phyloP scores from a whole-genome alignment of 1,140 invertebrate species.

The Drosophila parvula region DNA sequence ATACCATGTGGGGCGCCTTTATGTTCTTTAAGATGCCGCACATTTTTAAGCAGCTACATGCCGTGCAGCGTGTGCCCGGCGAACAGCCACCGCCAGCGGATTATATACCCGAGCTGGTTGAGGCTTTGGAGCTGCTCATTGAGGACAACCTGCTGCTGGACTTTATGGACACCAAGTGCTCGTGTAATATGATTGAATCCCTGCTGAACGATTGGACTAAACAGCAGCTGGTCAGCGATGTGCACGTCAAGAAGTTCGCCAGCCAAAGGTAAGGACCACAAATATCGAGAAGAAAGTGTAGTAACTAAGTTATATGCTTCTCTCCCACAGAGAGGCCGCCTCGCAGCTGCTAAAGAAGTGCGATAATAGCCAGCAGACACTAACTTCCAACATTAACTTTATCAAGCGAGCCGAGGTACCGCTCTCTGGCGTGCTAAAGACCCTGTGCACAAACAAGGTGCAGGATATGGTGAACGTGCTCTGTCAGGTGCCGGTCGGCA shows the following conservation, averaged over 20 bases:
- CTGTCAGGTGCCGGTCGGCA: slow-evolving; percentile 86
- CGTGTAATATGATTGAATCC: slow-evolving; percentile 93
- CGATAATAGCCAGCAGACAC: slow-evolving; percentile 87
- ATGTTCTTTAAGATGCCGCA: slow-evolving; percentile 95
- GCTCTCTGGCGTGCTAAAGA: slow-evolving; percentile 93
- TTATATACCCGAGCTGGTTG: slow-evolving; percentile 90
- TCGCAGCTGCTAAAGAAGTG: slow-evolving; percentile 86
- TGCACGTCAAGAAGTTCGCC: slow-evolving; percentile 89
- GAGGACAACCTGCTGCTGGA: slow-evolving; percentile 93
- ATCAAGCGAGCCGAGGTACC: slow-evolving; percentile 95
- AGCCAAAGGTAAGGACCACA: slow-evolving; percentile 86
- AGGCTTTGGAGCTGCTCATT: slow-evolving; percentile 92
- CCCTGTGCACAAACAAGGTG: slow-evolving; percentile 91
- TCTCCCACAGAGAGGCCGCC: slow-evolving; percentile 48
- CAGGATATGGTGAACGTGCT: slow-evolving; percentile 88
- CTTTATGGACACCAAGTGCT: slow-evolving; percentile 94
- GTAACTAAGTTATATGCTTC: background rate
- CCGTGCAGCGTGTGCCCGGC: slow-evolving; percentile 83
- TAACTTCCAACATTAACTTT: slow-evolving; percentile 89
- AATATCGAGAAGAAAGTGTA: too few species aligned
- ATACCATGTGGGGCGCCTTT: slow-evolving; percentile 96
- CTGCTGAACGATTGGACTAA: slow-evolving; percentile 92
- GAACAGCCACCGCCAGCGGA: slow-evolving; percentile 83
- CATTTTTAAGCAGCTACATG: slow-evolving; percentile 89
- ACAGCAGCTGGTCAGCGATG: slow-evolving; percentile 91